Evolutionary conservation across 2,888 invertebrate species (phyloP).

Genomic region (Toxonevra muliebris): DNA sequence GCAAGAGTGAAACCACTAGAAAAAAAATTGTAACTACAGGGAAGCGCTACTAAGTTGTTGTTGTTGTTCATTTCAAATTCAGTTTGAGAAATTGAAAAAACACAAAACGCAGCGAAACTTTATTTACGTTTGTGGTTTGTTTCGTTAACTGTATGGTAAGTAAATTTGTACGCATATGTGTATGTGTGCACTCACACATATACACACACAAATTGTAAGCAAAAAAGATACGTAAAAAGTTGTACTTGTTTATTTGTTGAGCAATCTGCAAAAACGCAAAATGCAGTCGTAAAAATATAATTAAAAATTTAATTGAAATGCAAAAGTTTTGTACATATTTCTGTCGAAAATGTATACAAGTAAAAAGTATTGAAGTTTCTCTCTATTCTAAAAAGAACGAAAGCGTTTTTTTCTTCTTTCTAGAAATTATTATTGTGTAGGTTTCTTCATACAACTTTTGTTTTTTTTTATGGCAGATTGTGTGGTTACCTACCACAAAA

Average conservation of each 20-base stretch:
- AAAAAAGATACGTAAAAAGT: background rate
- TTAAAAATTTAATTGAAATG: constrained; percentile 31
- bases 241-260: background rate
- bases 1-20: background rate
- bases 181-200: background rate
- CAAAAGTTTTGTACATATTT: constrained; percentile 10
- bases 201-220: background rate
- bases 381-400: no score
- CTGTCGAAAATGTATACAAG: no score
- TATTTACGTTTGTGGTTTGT: background rate
- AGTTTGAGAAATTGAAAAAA: background rate
- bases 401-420: no score
- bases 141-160: background rate
- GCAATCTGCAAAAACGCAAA: constrained; percentile 3
- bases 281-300: constrained; percentile 23
- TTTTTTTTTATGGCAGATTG: no score
- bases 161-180: background rate
- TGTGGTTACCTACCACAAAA: no score
- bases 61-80: background rate
- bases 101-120: background rate
- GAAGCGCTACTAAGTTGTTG: background rate
- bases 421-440: no score
- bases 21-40: no score
- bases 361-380: no score
- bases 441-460: no score